These are phyloP conservation scores for Catagonus wagneri DNA, from an alignment of 2,113 vertebrate genomes.

Conservation along the genomic window DNA sequence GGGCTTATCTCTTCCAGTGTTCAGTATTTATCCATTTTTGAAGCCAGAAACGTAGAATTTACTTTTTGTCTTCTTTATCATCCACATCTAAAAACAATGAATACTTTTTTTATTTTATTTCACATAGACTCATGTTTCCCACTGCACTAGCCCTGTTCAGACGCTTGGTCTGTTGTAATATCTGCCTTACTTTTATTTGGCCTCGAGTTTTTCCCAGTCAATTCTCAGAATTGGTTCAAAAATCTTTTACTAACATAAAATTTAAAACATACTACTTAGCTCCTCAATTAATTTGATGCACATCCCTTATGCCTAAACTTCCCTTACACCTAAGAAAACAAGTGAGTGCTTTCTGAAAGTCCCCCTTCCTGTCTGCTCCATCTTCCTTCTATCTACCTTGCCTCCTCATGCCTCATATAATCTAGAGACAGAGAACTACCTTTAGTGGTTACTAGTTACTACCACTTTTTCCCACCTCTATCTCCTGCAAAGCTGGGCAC, in stretches of 20 bases:
- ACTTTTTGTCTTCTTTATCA: not conserved
- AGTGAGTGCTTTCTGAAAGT: not conserved
- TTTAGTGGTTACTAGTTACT: not conserved
- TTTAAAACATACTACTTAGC: not conserved
- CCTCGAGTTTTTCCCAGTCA: not conserved
- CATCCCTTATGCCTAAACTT: not conserved
- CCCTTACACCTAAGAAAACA: not conserved
- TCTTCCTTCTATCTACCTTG: no score
- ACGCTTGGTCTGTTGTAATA: not conserved
- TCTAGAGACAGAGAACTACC: not conserved
- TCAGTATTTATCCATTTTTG: not conserved
- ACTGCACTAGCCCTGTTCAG: not conserved
- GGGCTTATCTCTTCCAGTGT: not conserved
- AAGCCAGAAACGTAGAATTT: not conserved
- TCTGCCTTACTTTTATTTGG: not conserved
- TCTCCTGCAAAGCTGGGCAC: not conserved
- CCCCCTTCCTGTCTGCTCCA: accelerated
- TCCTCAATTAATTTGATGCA: not conserved
- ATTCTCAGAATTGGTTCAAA: not conserved
- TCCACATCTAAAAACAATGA: not conserved
- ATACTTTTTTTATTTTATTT: not conserved
- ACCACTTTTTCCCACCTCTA: not conserved
- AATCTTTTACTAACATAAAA: not conserved
- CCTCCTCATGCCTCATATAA: not conserved
- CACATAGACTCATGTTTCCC: not conserved